Evolutionary conservation across 2,888 invertebrate genomes (phyloP).

Genomic region (Philereme vetulata): DNA sequence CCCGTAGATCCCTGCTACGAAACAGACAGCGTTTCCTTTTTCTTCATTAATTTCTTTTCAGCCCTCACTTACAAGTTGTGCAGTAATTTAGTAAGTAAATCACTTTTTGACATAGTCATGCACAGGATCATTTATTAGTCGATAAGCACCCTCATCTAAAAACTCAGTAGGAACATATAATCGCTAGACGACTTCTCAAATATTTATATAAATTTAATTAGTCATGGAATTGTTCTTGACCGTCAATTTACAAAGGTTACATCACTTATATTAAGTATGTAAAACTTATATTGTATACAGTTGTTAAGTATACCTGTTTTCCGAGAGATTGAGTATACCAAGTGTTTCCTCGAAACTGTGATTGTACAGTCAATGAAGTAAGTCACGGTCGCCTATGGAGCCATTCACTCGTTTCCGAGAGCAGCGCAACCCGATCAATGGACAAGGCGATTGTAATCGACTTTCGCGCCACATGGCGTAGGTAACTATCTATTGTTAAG

Average conservation of each 20-base stretch:
- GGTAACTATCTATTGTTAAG: background rate
- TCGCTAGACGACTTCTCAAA: too few species aligned
- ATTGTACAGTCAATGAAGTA: conserved; percentile 70
- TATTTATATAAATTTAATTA: too few species aligned
- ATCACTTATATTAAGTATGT: too few species aligned
- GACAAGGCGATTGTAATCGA: conserved; percentile 19
- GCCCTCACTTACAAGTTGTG: background rate
- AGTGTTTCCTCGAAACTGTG: conserved; percentile 48
- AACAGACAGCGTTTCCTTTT: background rate
- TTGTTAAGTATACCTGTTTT: too few species aligned
- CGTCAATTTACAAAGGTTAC: too few species aligned
- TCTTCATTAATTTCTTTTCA: background rate
- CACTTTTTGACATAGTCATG: too few species aligned
- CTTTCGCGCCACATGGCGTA: conserved; percentile 20
- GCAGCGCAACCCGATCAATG: conserved; percentile 37
- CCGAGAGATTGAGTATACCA: conserved; percentile 3
- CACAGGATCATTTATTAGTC: too few species aligned
- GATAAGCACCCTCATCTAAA: too few species aligned
- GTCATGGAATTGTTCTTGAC: too few species aligned
- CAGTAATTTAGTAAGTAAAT: too few species aligned
- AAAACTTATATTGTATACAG: too few species aligned
- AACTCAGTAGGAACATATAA: too few species aligned
- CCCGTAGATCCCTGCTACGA: background rate
- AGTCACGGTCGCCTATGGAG: conserved; percentile 63
- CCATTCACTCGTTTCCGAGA: conserved; percentile 67